Evolutionary conservation across 2,888 invertebrate species (phyloP).

Genomic region (Drosophila picticornis): DNA sequence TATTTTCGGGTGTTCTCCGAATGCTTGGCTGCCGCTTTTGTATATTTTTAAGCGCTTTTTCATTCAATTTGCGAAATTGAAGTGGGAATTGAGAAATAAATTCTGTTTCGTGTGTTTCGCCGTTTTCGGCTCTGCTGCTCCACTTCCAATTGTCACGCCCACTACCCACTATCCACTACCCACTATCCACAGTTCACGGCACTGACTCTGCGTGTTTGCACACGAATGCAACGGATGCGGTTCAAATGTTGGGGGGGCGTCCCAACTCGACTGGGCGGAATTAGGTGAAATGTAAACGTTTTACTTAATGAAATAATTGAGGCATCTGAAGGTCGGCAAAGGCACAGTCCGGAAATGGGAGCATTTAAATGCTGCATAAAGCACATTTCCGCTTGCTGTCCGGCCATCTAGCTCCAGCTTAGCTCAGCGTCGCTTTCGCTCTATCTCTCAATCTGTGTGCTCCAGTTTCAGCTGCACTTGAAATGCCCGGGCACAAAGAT

Average conservation of each 20-base stretch:
- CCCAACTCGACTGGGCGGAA: constrained; percentile 53
- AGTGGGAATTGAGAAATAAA: constrained; percentile 84
- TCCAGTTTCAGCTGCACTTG: constrained; percentile 57
- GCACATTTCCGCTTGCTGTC: constrained; percentile 68
- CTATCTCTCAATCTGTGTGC: constrained; percentile 24
- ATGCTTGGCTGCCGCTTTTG: constrained; percentile 68
- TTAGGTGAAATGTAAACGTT: constrained; percentile 81
- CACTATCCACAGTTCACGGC: constrained; percentile 9
- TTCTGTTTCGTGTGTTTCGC: constrained; percentile 74
- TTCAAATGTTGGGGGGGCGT: constrained; percentile 25
- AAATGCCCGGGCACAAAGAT: constrained; percentile 56
- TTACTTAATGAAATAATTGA: constrained; percentile 81
- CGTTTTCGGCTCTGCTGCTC: constrained; percentile 47
- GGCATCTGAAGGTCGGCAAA: constrained; percentile 69
- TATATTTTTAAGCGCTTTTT: constrained; percentile 83
- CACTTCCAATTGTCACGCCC: constrained; percentile 32
- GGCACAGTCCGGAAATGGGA: constrained; percentile 62
- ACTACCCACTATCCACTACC: background rate
- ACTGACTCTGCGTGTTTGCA: constrained; percentile 65
- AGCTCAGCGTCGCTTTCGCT: background rate
- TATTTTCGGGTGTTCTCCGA: constrained; percentile 60
- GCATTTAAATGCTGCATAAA: constrained; percentile 74
- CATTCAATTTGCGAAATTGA: constrained; percentile 84
- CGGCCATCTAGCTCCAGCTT: constrained; percentile 1
- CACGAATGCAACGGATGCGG: constrained; percentile 72